phyloP scores from a whole-genome alignment of 2,888 invertebrate species.

The Acronicta aceris region DNA sequence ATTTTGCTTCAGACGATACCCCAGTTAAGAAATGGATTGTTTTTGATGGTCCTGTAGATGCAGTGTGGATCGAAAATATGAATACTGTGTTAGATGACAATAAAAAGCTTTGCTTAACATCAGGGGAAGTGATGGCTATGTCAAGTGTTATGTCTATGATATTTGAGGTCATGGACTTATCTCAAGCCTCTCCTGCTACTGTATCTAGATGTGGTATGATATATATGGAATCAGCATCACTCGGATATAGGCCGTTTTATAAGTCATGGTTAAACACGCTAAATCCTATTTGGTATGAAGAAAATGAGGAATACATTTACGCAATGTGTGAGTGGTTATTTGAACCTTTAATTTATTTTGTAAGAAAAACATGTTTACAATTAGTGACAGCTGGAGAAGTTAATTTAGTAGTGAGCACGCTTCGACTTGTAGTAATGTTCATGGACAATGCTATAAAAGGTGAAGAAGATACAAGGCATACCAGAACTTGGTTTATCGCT shows the following conservation, averaged over 20 bases:
- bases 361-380: constrained; percentile 91
- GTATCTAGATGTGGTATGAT: constrained; percentile 97
- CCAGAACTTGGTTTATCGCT: constrained; percentile 93
- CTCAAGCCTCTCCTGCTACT: constrained; percentile 96
- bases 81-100: constrained; percentile 96
- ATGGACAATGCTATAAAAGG: constrained; percentile 92
- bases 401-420: constrained; percentile 92
- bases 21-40: constrained; percentile 96
- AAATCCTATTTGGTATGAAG: constrained; percentile 90
- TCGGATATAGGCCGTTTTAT: constrained; percentile 95
- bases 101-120: constrained; percentile 95
- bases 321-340: constrained; percentile 93
- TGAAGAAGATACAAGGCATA: constrained; percentile 92
- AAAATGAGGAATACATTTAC: constrained; percentile 89
- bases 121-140: constrained; percentile 96
- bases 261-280: constrained; percentile 93
- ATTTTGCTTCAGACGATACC: constrained; percentile 92
- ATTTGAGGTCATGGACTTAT: constrained; percentile 96
- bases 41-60: constrained; percentile 97
- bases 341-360: constrained; percentile 92
- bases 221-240: constrained; percentile 94
- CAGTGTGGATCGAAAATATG: constrained; percentile 97
- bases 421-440: constrained; percentile 93
- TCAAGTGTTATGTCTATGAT: constrained; percentile 95
- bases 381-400: constrained; percentile 92